Base-by-base conservation (phyloP, 2,888 invertebrate species). In the Drosophila seclusa region DNA sequence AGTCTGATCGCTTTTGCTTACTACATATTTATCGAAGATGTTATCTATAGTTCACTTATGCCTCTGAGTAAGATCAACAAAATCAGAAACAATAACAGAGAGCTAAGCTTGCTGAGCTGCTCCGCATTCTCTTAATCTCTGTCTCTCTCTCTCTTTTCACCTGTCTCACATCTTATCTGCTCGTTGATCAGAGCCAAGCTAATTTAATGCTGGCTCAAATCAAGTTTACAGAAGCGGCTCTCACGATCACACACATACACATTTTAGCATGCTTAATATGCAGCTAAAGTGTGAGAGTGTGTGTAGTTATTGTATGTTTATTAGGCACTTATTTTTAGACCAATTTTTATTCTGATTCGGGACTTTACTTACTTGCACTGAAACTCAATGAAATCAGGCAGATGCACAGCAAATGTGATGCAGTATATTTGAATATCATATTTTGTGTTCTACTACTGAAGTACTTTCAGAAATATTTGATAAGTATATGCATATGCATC, bases 321-420 rank as follows among this genome's bases (percentile, higher is more conserved):
- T 40, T 11, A 36, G 18, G 10, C 50, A 61, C 48, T 42, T 67
- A 59, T 70, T 54, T 58, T 53, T 24, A 67, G 21, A 36, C 36
- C 16, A 10, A 50, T 16, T 64, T 7, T n/a, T 66, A 73, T 78
- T 77, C 71, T 63, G 57, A 62, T 42, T 73, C 24, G 64, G 59
- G 45, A 75, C 69, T 77, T 81, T 76, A 87, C 87, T 87, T 73
- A 87, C 87, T 78, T 72, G 76, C 55, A 49, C 32, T 52, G 27
- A 74, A 36, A 49, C 49, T 59, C 21, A 72, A 31, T 5, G 50
- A 48, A 54, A 78, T n/a, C 34, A 61, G 32, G 31, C 50, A 67
- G 18, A 72, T 49, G 42, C 48, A 53, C 42, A 83, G 21, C 2
- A 73, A 34, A 32, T 38, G 27, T 29, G 70, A 62, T 48, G 36